Percentiles rank a stretch among this genome's conserved stretches.
Evolutionary conservation across 1,140 invertebrate genomes (phyloP).

Genomic region (Cyclargus thomasi): DNA sequence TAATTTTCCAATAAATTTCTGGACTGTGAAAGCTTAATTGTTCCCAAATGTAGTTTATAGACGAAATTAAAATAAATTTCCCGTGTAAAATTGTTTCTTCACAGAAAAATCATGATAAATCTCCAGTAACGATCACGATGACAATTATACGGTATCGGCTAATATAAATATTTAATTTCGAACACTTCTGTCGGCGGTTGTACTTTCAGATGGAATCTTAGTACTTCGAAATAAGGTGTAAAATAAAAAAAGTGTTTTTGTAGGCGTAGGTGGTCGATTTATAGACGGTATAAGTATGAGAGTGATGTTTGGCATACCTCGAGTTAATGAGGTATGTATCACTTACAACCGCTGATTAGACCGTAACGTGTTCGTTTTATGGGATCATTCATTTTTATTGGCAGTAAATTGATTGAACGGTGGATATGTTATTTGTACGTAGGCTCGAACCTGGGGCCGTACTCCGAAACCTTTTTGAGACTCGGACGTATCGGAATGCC

Average conservation of each 20-base stretch:
- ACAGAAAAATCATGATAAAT: neutral
- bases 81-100: neutral
- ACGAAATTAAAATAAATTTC: neutral
- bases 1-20: neutral
- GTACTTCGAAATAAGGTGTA: neutral
- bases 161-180: neutral
- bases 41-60: neutral
- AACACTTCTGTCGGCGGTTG: neutral
- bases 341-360: neutral
- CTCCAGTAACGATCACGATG: neutral
- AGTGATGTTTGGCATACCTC: neutral
- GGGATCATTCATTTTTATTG: slow-evolving; percentile 1
- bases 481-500: too few species aligned
- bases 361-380: neutral
- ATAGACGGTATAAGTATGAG: neutral
- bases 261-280: slow-evolving; percentile 13
- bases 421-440: too few species aligned
- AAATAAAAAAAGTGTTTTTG: neutral
- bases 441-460: too few species aligned
- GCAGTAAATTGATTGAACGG: neutral
- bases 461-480: too few species aligned
- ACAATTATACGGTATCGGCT: neutral
- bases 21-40: neutral
- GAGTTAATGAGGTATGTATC: neutral
- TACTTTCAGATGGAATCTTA: neutral